These are phyloP conservation scores for Muricea muricata DNA, from an alignment of 92 coral and sea anemone genomes.

Conservation along the genomic window DNA sequence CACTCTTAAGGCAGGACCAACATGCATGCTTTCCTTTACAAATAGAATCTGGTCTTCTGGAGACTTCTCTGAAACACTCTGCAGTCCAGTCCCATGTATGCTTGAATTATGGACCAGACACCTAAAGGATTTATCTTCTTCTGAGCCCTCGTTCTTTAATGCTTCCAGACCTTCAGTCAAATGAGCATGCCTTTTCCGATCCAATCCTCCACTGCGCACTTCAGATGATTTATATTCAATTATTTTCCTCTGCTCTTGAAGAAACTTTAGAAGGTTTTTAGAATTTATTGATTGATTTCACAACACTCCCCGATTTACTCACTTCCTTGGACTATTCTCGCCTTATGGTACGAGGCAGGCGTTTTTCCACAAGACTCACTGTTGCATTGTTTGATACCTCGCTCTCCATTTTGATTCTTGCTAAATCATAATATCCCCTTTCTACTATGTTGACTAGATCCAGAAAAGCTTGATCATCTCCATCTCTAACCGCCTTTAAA, in stretches of 20 bases:
- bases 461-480: conserved; percentile 18
- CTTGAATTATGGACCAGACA: conserved; percentile 54
- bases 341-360: conserved; percentile 45
- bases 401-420: conserved; percentile 31
- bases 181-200: conserved; percentile 47
- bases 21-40: conserved; percentile 64
- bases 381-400: conserved; percentile 49
- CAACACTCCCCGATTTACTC: conserved; percentile 7
- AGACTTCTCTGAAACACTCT: conserved; percentile 56
- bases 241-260: conserved; percentile 49
- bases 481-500: conserved; percentile 21
- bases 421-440: conserved; percentile 44
- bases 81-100: conserved; percentile 60
- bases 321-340: conserved; percentile 54
- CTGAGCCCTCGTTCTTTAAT: conserved; percentile 6
- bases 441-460: conserved; percentile 21
- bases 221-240: conserved; percentile 60
- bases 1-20: conserved; percentile 68
- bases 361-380: conserved; percentile 50
- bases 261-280: conserved; percentile 34
- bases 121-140: background rate
- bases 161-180: conserved; percentile 22
- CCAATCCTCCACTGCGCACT: conserved; percentile 4
- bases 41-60: conserved; percentile 38
- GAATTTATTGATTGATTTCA: conserved; percentile 36